A percentile compares a stretch with the other conserved stretches of the same genome.
Conservation (phyloP, 2,797 vertebrate species). For the Lophius americanus region DNA sequence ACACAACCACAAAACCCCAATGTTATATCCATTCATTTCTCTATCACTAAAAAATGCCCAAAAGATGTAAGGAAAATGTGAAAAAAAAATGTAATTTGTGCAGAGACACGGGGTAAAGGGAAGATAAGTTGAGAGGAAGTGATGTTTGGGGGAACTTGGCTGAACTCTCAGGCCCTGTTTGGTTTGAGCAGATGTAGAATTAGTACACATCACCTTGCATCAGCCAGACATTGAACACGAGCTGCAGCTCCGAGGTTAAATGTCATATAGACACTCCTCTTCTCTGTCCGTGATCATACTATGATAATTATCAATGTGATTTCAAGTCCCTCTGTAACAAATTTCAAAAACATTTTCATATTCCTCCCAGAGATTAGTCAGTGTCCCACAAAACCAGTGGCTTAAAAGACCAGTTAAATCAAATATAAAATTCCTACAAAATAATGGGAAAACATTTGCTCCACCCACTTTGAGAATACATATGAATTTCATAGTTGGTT, state of each 20-base stretch:
- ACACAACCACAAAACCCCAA: slow-evolving; percentile 38
- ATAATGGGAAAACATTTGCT: not conserved
- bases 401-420: slow-evolving; percentile 14
- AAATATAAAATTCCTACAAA: slow-evolving; percentile 23
- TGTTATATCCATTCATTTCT: slow-evolving; percentile 63
- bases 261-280: slow-evolving; percentile 55
- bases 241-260: slow-evolving; percentile 66
- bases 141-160: slow-evolving; percentile 56
- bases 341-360: slow-evolving; percentile 4
- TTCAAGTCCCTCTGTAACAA: slow-evolving; percentile 54
- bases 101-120: slow-evolving; percentile 21
- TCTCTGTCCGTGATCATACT: slow-evolving; percentile 50
- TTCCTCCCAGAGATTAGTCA: slow-evolving; percentile 19
- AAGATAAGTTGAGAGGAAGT: slow-evolving; percentile 53
- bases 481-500: slow-evolving; percentile 1
- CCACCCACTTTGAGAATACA: not conserved
- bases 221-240: slow-evolving; percentile 74
- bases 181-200: slow-evolving; percentile 80
- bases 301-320: slow-evolving; percentile 62
- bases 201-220: slow-evolving; percentile 81
- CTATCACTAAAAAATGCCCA: slow-evolving; percentile 59
- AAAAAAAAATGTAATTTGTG: slow-evolving; percentile 37
- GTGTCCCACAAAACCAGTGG: slow-evolving; percentile 11
- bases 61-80: slow-evolving; percentile 43
- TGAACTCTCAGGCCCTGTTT: slow-evolving; percentile 75